Conservation (phyloP, 2,888 invertebrate genomes). For the Sericinus montela region DNA sequence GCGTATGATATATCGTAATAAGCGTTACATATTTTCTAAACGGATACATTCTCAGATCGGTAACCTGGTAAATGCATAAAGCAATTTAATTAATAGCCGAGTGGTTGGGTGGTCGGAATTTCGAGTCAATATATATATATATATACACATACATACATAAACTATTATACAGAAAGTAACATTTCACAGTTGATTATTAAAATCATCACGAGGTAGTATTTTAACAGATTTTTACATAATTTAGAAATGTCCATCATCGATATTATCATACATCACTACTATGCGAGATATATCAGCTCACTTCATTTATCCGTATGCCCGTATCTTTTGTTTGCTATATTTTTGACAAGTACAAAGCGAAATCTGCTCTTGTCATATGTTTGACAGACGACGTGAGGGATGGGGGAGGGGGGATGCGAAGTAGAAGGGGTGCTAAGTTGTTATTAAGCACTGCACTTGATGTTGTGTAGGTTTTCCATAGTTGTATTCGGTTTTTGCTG, state of each 20-base stretch:
- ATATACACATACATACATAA: no score
- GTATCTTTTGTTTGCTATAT: constrained; percentile 79
- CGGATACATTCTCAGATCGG: no score
- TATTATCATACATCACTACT: constrained; percentile 43
- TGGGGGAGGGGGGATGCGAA: constrained; percentile 28
- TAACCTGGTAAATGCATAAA: no score
- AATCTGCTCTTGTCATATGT: constrained; percentile 77
- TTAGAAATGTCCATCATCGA: constrained; percentile 23
- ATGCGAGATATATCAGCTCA: constrained; percentile 74
- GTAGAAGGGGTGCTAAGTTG: constrained; percentile 59
- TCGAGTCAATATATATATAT: no score
- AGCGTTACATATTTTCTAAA: no score
- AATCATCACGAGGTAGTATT: no score
- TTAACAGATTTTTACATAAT: no score
- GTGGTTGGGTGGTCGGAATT: no score
- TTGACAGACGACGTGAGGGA: constrained; percentile 62
- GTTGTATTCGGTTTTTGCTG: constrained; percentile 24
- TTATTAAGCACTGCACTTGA: constrained; percentile 72
- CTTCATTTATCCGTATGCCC: constrained; percentile 73
- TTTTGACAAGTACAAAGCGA: constrained; percentile 79
- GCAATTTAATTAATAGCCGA: no score
- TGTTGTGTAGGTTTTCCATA: constrained; percentile 41
- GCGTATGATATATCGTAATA: no score
- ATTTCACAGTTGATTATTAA: no score
- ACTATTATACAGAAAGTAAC: no score